phyloP scores from a whole-genome alignment of 2,797 vertebrate species.

The Leptoclinus maculatus region DNA sequence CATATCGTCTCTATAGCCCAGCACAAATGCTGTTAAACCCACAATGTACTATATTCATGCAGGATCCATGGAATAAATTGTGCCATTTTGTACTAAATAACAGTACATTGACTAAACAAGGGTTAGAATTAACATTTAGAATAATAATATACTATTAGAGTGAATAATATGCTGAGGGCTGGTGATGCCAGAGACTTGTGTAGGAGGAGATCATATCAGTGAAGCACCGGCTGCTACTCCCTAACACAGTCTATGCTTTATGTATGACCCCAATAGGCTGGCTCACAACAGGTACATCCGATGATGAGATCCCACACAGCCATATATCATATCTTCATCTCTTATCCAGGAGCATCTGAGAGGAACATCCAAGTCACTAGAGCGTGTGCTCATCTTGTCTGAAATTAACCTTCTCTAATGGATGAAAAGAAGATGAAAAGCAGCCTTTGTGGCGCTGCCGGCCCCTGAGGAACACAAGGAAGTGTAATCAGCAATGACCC shows the following conservation, averaged over 20 bases:
- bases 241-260: conserved; percentile 17
- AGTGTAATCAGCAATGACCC: conserved; percentile 77
- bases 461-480: conserved; percentile 66
- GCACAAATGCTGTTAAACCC: background rate
- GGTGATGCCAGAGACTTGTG: background rate
- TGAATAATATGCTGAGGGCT: background rate
- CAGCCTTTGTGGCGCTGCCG: conserved; percentile 19
- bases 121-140: background rate
- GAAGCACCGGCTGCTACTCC: background rate
- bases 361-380: conserved; percentile 30
- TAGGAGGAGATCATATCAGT: background rate
- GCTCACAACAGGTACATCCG: conserved; percentile 18
- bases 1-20: background rate
- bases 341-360: conserved; percentile 29
- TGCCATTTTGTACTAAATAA: background rate
- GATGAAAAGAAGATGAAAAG: conserved; percentile 55
- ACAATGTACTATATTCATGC: background rate
- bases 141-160: background rate
- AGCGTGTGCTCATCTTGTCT: conserved; percentile 51
- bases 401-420: conserved; percentile 61
- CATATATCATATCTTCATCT: conserved; percentile 23
- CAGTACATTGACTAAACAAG: background rate
- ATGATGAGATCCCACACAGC: conserved; percentile 40
- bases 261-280: conserved; percentile 21
- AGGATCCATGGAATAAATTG: background rate